A percentile compares a stretch with the other conserved stretches of the same genome.
Conservation (phyloP, 64 coral and sea anemone species). For the Hydrozoanthus tunicans region DNA sequence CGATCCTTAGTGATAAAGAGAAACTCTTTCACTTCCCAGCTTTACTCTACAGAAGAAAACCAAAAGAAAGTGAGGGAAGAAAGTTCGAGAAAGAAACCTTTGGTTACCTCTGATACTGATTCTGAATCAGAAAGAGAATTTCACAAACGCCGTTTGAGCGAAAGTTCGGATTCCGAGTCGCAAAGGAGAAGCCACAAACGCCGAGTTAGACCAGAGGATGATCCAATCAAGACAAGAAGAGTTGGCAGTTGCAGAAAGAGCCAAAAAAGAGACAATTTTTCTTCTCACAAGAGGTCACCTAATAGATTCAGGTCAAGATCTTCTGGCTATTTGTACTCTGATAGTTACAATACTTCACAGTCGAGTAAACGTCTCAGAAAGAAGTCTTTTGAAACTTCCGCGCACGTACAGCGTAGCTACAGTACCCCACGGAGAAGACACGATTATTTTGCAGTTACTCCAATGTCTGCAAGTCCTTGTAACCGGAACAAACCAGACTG, state of each 20-base stretch:
- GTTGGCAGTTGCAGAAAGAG: not conserved
- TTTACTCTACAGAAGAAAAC: not conserved
- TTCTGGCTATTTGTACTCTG: slow-evolving; percentile 6
- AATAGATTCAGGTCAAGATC: not conserved
- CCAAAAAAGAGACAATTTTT: slow-evolving; percentile 3
- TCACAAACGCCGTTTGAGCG: not conserved
- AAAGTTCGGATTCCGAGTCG: not conserved
- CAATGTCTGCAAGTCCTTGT: slow-evolving; percentile 22
- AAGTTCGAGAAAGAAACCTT: not conserved
- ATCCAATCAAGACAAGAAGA: not conserved
- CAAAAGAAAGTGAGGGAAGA: not conserved
- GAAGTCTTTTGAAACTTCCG: not conserved
- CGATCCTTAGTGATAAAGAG: not conserved
- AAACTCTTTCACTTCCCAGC: not conserved
- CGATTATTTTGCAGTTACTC: not conserved
- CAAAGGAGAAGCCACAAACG: not conserved
- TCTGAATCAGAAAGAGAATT: not conserved
- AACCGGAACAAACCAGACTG: slow-evolving; percentile 29
- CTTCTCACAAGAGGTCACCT: not conserved
- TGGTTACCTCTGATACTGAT: too few species aligned
- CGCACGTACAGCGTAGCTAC: not conserved
- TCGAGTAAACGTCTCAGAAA: not conserved
- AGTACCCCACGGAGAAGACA: not conserved
- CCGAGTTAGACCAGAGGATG: not conserved
- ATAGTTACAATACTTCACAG: not conserved